A percentile compares a stretch with the other conserved stretches of the same genome.
These are phyloP conservation scores for Epizoanthus stellaris DNA, from an alignment of 92 coral and sea anemone species.

Conservation along the genomic window DNA sequence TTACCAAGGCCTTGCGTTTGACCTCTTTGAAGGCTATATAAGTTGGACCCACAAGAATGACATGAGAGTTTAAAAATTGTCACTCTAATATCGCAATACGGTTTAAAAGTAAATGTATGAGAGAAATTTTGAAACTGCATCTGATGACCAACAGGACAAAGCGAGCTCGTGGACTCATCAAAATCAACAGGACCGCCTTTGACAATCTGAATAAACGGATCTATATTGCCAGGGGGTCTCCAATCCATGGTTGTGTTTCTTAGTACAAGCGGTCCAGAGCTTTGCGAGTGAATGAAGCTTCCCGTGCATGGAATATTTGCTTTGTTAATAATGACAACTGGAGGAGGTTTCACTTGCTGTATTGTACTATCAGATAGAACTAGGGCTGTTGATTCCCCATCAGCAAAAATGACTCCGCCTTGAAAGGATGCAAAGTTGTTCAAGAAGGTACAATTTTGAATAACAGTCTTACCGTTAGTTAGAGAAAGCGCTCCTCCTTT, in stretches of 20 bases:
- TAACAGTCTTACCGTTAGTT: neutral
- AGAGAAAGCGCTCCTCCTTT: constrained; percentile 1
- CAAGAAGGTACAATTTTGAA: neutral
- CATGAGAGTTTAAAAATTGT: neutral
- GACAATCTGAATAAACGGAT: constrained; percentile 1
- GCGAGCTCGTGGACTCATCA: neutral
- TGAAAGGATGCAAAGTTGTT: neutral
- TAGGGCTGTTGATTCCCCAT: constrained; percentile 5
- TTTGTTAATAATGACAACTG: neutral
- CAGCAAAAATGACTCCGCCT: neutral
- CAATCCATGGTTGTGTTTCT: constrained; percentile 10
- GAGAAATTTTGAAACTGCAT: constrained; percentile 24
- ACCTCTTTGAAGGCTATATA: constrained; percentile 23
- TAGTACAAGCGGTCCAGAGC: constrained; percentile 13
- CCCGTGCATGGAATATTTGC: neutral
- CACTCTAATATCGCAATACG: neutral
- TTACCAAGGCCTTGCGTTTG: neutral
- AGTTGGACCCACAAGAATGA: neutral
- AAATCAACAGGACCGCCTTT: constrained; percentile 5
- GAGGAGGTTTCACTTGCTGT: neutral
- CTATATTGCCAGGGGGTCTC: neutral
- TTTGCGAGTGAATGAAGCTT: constrained; percentile 21
- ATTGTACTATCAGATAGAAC: neutral
- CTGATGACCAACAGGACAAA: constrained; percentile 7
- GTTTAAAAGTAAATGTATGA: neutral